Conservation (phyloP, 1,140 invertebrate species). For the Papilio xuthus region DNA sequence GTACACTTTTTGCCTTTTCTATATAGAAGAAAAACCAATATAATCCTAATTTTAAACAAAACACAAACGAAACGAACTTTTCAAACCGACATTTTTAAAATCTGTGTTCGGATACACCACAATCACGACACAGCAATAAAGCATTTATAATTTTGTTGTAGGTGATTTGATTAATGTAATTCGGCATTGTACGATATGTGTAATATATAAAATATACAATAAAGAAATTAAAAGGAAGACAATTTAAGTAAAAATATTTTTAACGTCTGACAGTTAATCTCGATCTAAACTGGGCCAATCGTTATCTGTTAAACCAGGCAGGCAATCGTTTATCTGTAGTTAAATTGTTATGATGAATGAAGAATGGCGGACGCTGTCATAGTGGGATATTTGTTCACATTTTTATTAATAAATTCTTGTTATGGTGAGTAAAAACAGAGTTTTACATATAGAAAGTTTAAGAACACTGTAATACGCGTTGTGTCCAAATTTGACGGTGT, state of each 20-base stretch:
- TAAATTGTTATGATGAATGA: conserved; percentile 79
- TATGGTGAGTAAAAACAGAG: conserved; percentile 61
- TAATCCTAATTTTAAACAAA: conserved; percentile 43
- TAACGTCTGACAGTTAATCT: background rate
- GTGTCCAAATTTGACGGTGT: conserved; percentile 38
- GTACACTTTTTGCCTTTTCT: background rate
- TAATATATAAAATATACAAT: background rate
- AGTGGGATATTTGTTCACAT: conserved; percentile 77
- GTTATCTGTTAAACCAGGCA: background rate
- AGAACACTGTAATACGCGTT: conserved; percentile 31
- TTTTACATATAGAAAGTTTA: conserved; percentile 26
- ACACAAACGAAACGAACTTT: conserved; percentile 35
- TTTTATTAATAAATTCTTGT: conserved; percentile 77
- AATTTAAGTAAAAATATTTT: background rate
- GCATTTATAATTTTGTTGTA: background rate
- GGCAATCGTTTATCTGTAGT: conserved; percentile 39
- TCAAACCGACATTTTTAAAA: conserved; percentile 49
- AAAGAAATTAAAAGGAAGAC: background rate
- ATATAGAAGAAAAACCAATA: background rate
- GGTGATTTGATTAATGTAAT: background rate
- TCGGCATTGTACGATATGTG: background rate
- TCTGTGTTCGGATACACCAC: background rate
- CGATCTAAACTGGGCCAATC: too few species aligned
- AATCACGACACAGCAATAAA: background rate
- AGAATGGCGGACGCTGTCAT: conserved; percentile 81